Conservation (phyloP, 2,113 vertebrate species). For the Acinonyx jubatus region DNA sequence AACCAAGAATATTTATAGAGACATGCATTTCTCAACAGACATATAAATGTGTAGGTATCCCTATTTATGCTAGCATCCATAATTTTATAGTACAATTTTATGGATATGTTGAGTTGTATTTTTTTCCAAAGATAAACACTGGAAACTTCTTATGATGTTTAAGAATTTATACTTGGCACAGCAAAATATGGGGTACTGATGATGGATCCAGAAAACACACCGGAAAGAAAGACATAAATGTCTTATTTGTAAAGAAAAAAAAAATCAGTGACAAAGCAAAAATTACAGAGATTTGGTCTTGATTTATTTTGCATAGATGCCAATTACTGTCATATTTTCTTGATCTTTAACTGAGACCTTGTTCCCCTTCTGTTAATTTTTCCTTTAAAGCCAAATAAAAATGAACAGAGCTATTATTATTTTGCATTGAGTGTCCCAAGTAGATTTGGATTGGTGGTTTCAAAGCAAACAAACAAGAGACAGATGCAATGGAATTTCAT, state of each 20-base stretch:
- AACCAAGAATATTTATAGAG: background rate
- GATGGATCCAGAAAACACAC: background rate
- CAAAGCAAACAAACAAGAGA: constrained; percentile 52
- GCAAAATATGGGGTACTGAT: background rate
- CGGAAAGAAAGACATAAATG: background rate
- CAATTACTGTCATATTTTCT: background rate
- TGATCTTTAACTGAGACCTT: background rate
- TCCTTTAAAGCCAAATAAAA: background rate
- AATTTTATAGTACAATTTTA: background rate
- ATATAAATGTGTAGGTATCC: background rate
- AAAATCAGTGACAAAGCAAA: background rate
- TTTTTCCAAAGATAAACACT: background rate
- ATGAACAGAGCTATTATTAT: constrained; percentile 3
- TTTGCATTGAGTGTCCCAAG: background rate
- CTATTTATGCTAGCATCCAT: background rate
- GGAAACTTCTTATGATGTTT: background rate
- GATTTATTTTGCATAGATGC: background rate
- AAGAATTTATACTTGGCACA: background rate
- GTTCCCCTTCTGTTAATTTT: background rate
- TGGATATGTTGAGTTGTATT: background rate
- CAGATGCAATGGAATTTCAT: constrained; percentile 32
- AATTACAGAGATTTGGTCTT: background rate
- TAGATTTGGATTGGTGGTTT: constrained; percentile 11
- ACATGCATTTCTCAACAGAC: background rate
- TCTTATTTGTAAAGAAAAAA: background rate